phyloP scores from a whole-genome alignment of 2,797 vertebrate genomes.

The Sebastes ruberrimus region DNA sequence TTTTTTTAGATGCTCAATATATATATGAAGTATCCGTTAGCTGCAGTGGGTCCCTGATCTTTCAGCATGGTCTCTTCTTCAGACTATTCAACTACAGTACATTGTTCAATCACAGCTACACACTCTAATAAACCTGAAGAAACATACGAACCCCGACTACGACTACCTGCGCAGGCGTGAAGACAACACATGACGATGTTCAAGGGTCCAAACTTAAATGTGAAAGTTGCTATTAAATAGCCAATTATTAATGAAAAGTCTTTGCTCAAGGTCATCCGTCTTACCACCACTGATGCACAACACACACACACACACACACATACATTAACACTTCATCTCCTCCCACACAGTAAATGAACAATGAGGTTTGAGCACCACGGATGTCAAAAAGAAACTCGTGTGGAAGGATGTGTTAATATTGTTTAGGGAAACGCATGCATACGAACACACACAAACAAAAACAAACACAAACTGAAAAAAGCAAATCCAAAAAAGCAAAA shows the following conservation, averaged over 20 bases:
- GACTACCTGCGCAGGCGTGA: conserved; percentile 38
- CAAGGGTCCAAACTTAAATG: conserved; percentile 65
- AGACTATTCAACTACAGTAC: neutral
- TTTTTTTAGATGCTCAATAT: neutral
- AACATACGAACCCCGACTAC: neutral
- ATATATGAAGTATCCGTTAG: neutral
- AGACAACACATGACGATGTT: conserved; percentile 63
- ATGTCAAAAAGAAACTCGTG: conserved; percentile 60
- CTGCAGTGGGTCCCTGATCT: neutral
- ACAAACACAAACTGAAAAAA: conserved; percentile 40
- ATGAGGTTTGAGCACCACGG: conserved; percentile 64
- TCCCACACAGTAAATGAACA: conserved; percentile 73
- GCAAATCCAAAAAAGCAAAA: conserved; percentile 76
- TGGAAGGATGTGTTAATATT: conserved; percentile 53
- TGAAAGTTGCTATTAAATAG: conserved; percentile 69
- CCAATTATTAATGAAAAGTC: conserved; percentile 85
- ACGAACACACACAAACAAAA: conserved; percentile 34
- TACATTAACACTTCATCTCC: conserved; percentile 44
- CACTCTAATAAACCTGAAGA: neutral
- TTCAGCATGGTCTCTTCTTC: neutral
- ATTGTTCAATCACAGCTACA: conserved; percentile 7
- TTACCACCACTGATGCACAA: conserved; percentile 62
- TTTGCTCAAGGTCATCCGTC: conserved; percentile 64
- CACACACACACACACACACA: conserved; percentile 57
- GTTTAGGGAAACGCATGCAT: conserved; percentile 53